A percentile compares a stretch with the other conserved stretches of the same genome.
Conservation (phyloP, 2,797 vertebrate genomes). For the Hapalemur alaotrensis region DNA sequence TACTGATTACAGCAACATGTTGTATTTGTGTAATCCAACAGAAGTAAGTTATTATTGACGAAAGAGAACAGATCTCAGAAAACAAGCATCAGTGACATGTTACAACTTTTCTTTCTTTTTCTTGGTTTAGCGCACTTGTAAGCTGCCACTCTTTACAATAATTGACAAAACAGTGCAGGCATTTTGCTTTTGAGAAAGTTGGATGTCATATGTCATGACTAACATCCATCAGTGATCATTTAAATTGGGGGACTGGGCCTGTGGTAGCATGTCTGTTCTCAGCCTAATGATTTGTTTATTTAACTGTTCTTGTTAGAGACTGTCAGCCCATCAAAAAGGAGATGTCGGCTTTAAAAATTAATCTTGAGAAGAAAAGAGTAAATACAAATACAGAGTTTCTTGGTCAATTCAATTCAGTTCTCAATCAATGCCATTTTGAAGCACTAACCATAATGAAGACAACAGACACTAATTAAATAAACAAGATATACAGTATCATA, state of each 20-base stretch:
- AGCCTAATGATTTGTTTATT: slow-evolving; percentile 70
- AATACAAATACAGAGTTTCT: slow-evolving; percentile 6
- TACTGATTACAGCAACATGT: slow-evolving; percentile 44
- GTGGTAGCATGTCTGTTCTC: slow-evolving; percentile 36
- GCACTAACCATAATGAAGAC: slow-evolving; percentile 21
- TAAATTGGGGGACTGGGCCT: slow-evolving; percentile 32
- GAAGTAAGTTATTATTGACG: slow-evolving; percentile 43
- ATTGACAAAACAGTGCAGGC: slow-evolving; percentile 24
- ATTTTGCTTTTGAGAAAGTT: slow-evolving; percentile 52
- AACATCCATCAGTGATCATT: slow-evolving; percentile 48
- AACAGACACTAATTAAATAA: slow-evolving; percentile 41
- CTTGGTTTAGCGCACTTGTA: slow-evolving; percentile 38
- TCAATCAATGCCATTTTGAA: slow-evolving; percentile 24
- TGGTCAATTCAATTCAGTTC: not conserved
- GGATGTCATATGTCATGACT: slow-evolving; percentile 55
- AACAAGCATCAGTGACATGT: not conserved
- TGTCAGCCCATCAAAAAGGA: slow-evolving; percentile 40
- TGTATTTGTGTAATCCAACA: slow-evolving; percentile 35
- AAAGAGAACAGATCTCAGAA: slow-evolving; percentile 43
- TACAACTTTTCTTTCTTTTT: slow-evolving; percentile 52
- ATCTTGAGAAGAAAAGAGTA: slow-evolving; percentile 50
- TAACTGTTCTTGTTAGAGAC: slow-evolving; percentile 56
- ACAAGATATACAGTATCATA: not conserved
- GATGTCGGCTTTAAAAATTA: slow-evolving; percentile 42
- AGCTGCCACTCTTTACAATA: slow-evolving; percentile 53